Conservation (phyloP, 2,888 invertebrate species). For the Eupithecia inturbata region DNA sequence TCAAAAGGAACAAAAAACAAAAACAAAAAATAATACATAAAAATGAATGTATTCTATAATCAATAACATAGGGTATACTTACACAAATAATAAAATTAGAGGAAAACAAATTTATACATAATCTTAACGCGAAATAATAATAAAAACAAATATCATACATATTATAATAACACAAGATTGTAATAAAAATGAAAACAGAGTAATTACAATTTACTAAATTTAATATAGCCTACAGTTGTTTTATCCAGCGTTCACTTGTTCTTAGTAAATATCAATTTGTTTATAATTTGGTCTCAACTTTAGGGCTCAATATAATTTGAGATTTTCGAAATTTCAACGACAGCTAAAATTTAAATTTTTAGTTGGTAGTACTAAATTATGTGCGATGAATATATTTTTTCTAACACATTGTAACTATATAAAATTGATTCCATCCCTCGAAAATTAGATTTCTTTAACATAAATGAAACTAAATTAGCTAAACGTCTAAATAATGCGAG, state of each 20-base stretch:
- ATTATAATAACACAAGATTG: slow-evolving; percentile 80
- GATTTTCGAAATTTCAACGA: slow-evolving; percentile 37
- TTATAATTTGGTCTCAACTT: slow-evolving; percentile 78
- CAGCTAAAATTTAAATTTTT: slow-evolving; percentile 29
- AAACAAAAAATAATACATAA: slow-evolving; percentile 79
- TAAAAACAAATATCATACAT: slow-evolving; percentile 78
- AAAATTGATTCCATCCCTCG: slow-evolving; percentile 28
- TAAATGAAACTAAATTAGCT: slow-evolving; percentile 44
- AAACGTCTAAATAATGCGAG: slow-evolving; percentile 46
- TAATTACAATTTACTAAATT: slow-evolving; percentile 79
- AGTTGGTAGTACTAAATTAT: slow-evolving; percentile 26
- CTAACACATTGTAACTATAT: slow-evolving; percentile 34
- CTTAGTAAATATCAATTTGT: slow-evolving; percentile 58
- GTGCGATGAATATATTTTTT: slow-evolving; percentile 39
- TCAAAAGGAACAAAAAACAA: slow-evolving; percentile 66
- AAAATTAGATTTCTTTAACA: slow-evolving; percentile 37
- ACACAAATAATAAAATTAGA: slow-evolving; percentile 83
- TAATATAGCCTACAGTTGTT: slow-evolving; percentile 60
- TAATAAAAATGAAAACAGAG: slow-evolving; percentile 75
- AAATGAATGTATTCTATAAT: slow-evolving; percentile 84
- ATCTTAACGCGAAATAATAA: slow-evolving; percentile 79
- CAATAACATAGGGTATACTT: slow-evolving; percentile 83
- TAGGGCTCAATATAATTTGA: slow-evolving; percentile 55
- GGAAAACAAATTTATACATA: slow-evolving; percentile 84
- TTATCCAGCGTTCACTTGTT: slow-evolving; percentile 63